These are phyloP conservation scores for Hormaphis cornu DNA, from an alignment of 1,140 invertebrate genomes.

Conservation along the genomic window DNA sequence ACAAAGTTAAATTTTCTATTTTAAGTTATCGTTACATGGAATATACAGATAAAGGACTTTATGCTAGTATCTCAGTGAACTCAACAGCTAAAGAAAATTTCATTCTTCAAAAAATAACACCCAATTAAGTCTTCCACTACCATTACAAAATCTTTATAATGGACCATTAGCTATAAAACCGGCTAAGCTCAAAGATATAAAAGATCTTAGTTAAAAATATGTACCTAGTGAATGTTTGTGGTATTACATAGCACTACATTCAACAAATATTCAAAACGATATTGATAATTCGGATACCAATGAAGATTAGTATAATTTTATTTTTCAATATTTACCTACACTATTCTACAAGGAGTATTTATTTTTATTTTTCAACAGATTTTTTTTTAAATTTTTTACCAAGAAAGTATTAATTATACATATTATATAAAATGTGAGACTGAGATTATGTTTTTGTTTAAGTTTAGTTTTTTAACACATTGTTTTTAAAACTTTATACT, in stretches of 20 bases:
- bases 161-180: background rate
- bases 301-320: background rate
- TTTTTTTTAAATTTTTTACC: background rate
- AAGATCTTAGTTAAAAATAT: background rate
- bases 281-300: background rate
- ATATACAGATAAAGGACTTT: background rate
- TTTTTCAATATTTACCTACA: background rate
- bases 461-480: too few species aligned
- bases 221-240: slow-evolving; percentile 33
- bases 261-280: background rate
- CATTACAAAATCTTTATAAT: background rate
- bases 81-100: background rate
- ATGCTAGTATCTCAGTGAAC: background rate
- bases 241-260: slow-evolving; percentile 35
- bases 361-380: background rate
- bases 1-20: background rate
- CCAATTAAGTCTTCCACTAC: background rate
- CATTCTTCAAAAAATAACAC: background rate
- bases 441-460: background rate
- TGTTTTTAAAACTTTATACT: too few species aligned
- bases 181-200: background rate
- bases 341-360: background rate
- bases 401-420: background rate
- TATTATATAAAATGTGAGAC: background rate
- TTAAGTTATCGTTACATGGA: background rate